Evolutionary conservation across 92 coral and sea anemone genomes (phyloP).

Genomic region (Zoanthus sansibaricus): DNA sequence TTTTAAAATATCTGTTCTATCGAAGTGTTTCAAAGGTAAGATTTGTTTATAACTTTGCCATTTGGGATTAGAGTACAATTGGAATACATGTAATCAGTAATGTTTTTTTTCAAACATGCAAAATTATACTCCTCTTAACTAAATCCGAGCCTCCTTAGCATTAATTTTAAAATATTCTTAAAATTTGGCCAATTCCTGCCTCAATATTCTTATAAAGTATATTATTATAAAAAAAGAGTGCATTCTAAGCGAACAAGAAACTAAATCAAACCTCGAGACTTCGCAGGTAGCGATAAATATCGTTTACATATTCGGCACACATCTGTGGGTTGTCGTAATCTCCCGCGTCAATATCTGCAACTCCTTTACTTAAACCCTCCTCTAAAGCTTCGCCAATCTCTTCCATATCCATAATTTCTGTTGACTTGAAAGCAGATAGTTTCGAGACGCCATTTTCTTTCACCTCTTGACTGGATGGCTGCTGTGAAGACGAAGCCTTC

Average conservation of each 20-base stretch:
- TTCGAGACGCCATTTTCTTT: conserved; percentile 35
- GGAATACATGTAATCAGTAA: too few species aligned
- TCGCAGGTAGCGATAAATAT: conserved; percentile 83
- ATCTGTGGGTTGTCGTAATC: conserved; percentile 92
- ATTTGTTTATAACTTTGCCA: too few species aligned
- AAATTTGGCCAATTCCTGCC: too few species aligned
- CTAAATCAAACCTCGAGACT: conserved; percentile 76
- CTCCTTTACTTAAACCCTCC: conserved; percentile 53
- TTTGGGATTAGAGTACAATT: too few species aligned
- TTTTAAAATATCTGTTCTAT: too few species aligned
- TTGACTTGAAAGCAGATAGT: conserved; percentile 34
- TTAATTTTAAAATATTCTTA: too few species aligned
- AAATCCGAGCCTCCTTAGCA: too few species aligned
- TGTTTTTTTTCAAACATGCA: too few species aligned
- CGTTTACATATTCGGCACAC: conserved; percentile 95
- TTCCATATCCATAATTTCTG: conserved; percentile 80
- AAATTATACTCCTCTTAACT: too few species aligned
- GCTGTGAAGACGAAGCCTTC: conserved; percentile 74
- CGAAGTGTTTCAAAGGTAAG: too few species aligned
- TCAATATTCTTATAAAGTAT: too few species aligned
- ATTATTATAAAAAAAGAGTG: too few species aligned
- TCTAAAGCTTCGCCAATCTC: conserved; percentile 81
- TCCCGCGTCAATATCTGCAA: conserved; percentile 87
- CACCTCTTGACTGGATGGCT: conserved; percentile 53
- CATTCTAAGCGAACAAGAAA: not conserved